Conservation (phyloP, 2,888 invertebrate species). For the Sepioteuthis lessoniana region DNA sequence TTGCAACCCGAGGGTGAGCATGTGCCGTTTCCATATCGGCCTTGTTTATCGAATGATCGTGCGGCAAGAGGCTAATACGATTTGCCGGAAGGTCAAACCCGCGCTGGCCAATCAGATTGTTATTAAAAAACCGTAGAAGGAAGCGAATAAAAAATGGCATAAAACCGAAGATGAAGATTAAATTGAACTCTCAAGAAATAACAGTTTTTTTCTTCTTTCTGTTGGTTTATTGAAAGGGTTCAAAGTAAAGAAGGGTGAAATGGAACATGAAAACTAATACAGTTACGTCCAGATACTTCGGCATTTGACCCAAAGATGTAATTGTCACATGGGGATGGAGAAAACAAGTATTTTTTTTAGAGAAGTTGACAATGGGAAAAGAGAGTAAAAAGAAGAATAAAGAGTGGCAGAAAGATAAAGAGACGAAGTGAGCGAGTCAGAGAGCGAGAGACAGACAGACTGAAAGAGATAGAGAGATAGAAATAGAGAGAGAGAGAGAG, state of each 20-base stretch:
- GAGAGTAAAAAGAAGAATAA: not conserved
- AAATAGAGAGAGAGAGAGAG: not conserved
- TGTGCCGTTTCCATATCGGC: not conserved
- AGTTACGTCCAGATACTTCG: not conserved
- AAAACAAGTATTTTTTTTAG: no score
- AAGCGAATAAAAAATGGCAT: not conserved
- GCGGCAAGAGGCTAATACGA: conserved; percentile 1
- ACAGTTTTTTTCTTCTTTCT: not conserved
- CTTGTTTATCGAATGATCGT: not conserved
- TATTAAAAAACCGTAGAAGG: not conserved
- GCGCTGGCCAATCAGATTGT: not conserved
- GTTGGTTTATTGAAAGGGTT: not conserved
- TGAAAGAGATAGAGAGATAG: not conserved
- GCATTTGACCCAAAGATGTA: not conserved
- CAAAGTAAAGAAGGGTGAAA: not conserved
- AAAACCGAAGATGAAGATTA: not conserved
- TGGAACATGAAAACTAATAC: not conserved
- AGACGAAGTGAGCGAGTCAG: not conserved
- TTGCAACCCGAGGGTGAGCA: not conserved
- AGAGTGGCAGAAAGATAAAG: not conserved
- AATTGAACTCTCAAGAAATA: not conserved
- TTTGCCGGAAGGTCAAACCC: not conserved
- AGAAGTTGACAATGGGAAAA: not conserved
- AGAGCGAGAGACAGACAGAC: not conserved
- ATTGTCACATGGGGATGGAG: not conserved